Evolutionary conservation across 2,888 invertebrate species (phyloP).

Genomic region (Sarcophaga caerulescens): DNA sequence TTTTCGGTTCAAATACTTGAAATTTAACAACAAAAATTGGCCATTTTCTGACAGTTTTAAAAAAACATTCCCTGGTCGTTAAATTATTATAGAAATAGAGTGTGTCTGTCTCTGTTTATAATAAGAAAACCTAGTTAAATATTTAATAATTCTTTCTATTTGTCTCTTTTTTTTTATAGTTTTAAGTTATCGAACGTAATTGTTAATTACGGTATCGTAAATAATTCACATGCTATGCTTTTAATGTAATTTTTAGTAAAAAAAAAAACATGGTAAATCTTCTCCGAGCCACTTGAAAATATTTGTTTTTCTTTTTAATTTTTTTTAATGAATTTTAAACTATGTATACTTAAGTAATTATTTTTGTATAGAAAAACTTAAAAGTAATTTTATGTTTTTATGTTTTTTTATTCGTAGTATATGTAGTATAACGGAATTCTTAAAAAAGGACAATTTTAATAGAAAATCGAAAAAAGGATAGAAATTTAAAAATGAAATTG

Average conservation of each 20-base stretch:
- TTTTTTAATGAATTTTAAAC: background rate
- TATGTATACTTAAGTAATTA: background rate
- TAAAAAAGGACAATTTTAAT: too few species aligned
- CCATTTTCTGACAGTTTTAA: background rate
- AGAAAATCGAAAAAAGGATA: too few species aligned
- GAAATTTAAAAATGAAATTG: too few species aligned
- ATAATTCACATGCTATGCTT: background rate
- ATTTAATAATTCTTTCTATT: too few species aligned
- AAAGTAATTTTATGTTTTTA: too few species aligned
- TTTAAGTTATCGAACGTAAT: too few species aligned
- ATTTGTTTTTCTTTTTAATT: slow-evolving; percentile 42
- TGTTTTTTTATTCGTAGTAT: too few species aligned
- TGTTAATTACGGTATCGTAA: too few species aligned
- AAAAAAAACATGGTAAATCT: slow-evolving; percentile 57
- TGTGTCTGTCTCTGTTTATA: too few species aligned
- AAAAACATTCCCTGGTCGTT: slow-evolving; percentile 53
- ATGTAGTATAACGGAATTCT: too few species aligned
- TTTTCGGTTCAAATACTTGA: slow-evolving; percentile 20
- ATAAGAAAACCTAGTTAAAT: too few species aligned
- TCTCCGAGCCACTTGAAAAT: slow-evolving; percentile 68
- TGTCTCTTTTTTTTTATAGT: too few species aligned
- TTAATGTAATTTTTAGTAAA: slow-evolving; percentile 9
- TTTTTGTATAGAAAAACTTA: background rate
- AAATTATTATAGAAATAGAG: slow-evolving; percentile 1
- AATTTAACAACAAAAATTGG: slow-evolving; percentile 29